Percentiles rank a stretch among this genome's conserved stretches.
phyloP scores from a whole-genome alignment of 1,140 invertebrate genomes.

The Samia ricini region DNA sequence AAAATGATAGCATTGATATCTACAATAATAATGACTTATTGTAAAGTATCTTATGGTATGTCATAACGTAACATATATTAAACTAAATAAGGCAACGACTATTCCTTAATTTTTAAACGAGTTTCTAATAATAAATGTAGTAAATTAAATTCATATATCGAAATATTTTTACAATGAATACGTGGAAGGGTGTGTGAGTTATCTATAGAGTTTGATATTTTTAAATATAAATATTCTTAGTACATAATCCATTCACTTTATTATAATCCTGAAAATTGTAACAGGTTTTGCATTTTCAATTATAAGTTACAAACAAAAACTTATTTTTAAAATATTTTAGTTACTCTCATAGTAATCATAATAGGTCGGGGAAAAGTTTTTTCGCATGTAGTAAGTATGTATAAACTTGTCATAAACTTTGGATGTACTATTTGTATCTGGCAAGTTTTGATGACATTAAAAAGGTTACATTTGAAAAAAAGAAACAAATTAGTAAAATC shows the following conservation, averaged over 20 bases:
- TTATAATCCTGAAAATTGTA: neutral
- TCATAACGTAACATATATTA: conserved; percentile 71
- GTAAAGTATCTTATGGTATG: conserved; percentile 69
- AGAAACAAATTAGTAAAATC: too few relatives aligned
- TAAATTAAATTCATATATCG: conserved; percentile 41
- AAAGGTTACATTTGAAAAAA: too few relatives aligned
- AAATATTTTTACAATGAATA: conserved; percentile 59
- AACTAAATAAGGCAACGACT: conserved; percentile 77
- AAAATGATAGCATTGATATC: conserved; percentile 75
- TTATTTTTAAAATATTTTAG: too few relatives aligned
- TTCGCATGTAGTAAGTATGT: too few relatives aligned
- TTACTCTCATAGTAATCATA: too few relatives aligned
- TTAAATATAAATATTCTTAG: too few relatives aligned
- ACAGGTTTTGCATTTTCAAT: neutral
- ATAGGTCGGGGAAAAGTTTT: too few relatives aligned
- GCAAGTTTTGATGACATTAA: too few relatives aligned
- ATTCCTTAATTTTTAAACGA: conserved; percentile 68
- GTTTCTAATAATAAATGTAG: conserved; percentile 49
- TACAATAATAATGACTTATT: conserved; percentile 73
- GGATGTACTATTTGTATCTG: too few relatives aligned
- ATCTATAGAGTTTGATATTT: conserved; percentile 41
- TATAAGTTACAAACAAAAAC: conserved; percentile 21
- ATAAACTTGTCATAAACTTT: too few relatives aligned
- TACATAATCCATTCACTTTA: neutral
- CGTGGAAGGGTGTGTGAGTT: conserved; percentile 50